These are phyloP conservation scores for Camponotus vicinus DNA, from an alignment of 1,140 invertebrate genomes.

Conservation along the genomic window DNA sequence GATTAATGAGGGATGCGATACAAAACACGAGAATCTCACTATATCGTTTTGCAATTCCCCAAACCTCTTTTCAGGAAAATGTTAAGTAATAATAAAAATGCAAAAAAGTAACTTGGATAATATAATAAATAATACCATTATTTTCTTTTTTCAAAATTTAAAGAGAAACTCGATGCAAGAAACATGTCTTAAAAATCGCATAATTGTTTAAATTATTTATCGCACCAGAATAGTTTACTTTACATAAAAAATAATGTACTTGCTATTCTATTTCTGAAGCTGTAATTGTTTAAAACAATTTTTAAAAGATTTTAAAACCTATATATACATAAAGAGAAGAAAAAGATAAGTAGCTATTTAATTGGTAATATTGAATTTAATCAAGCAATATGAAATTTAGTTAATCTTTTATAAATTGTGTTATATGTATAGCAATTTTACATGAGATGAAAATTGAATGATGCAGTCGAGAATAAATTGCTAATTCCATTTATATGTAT, in stretches of 20 bases:
- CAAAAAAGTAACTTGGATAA: background rate
- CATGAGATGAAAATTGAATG: slow-evolving; percentile 12
- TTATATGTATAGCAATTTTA: background rate
- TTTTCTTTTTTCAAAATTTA: background rate
- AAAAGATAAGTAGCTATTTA: background rate
- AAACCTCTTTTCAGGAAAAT: background rate
- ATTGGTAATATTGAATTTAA: background rate
- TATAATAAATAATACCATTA: background rate
- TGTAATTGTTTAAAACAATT: too few relatives aligned
- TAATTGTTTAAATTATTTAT: too few relatives aligned
- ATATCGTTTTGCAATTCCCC: slow-evolving; percentile 23
- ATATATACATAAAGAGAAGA: background rate
- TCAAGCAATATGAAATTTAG: background rate
- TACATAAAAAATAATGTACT: too few relatives aligned
- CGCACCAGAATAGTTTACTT: too few relatives aligned
- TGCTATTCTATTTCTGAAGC: too few relatives aligned
- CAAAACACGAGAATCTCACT: slow-evolving; percentile 10
- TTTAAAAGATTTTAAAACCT: too few relatives aligned
- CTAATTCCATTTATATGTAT: background rate
- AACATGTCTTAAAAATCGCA: too few relatives aligned
- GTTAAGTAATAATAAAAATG: background rate
- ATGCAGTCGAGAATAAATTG: background rate
- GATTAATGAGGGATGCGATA: slow-evolving; percentile 6
- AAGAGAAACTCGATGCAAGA: background rate
- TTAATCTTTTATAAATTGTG: background rate